Evolutionary conservation across 2,113 vertebrate species (phyloP), one percentile per base, ranked within the genome.

Genomic region (Hypomesus transpacificus): DNA sequence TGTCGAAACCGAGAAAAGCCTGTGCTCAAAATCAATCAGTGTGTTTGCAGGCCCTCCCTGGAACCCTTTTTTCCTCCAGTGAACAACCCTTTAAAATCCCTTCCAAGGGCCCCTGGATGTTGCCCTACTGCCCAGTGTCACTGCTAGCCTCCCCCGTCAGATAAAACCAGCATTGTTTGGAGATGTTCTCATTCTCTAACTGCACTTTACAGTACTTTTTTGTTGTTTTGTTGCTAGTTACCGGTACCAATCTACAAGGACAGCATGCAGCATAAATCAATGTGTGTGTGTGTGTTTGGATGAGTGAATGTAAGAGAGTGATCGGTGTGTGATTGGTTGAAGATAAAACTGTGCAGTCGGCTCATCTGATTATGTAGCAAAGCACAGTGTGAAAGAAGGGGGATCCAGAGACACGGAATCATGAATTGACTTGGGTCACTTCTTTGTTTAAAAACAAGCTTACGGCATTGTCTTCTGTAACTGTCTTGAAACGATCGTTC

Each of bases 171-270:
- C 73, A 58, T 75, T 69, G 50, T 69, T 28, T 22, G 80, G 79
- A 82, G 51, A 88, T 64, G 80, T 84, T 87, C 84, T 88, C 84
- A 82, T 85, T 81, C 80, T 80, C 71, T 79, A 60, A 80, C 87
- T 90, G 89, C 89, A 90, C 89, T 91, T 91, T 90, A 92, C 75
- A 75, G 73, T 54, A 85, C 68, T 52, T 74, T 70, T 61, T 68
- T 22, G 14, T 46, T 24, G 53, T 53, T 53, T 53, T 56, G n/a
- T 39, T 77, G 75, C 57, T 69, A 63, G 66, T 77, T 79, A 82
- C 72, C 52, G 78, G 85, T 91, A 88, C 82, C 79, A 70, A 65
- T 53, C n/a, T 22, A 76, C 6, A 14, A 21, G 0, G 31, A 71
- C 56, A 69, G 76, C 69, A 50, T 26, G 66, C 76, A 76, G 68